These are phyloP conservation scores for Eupithecia abbreviata DNA, from an alignment of 2,888 invertebrate species.

Conservation along the genomic window DNA sequence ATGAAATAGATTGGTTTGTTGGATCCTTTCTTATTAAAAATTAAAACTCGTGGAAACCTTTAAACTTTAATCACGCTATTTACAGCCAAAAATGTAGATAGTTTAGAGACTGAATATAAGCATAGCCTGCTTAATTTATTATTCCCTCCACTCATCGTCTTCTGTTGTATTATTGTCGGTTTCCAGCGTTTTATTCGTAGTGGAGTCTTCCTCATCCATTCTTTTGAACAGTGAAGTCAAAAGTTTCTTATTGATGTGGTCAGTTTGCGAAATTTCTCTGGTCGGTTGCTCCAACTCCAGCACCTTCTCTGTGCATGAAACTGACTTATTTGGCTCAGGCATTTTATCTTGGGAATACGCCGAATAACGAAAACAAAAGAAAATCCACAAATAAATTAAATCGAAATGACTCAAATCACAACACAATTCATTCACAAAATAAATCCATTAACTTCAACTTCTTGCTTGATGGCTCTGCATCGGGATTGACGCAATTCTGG, in stretches of 20 bases:
- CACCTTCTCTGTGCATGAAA: conserved; percentile 48
- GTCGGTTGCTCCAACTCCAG: conserved; percentile 57
- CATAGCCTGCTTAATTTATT: conserved; percentile 22
- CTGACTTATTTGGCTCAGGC: conserved; percentile 68
- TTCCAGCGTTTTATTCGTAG: conserved; percentile 65
- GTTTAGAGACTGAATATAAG: not conserved
- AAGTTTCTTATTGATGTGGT: conserved; percentile 86
- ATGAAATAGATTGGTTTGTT: not conserved
- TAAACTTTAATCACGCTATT: conserved; percentile 15
- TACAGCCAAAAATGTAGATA: not conserved
- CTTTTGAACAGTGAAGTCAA: conserved; percentile 85
- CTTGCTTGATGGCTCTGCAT: no score
- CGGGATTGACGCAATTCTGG: no score
- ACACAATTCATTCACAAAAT: no score
- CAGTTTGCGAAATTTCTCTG: conserved; percentile 85
- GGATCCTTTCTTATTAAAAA: not conserved
- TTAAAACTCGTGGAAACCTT: not conserved
- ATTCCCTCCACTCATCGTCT: conserved; percentile 74
- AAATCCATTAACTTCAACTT: no score
- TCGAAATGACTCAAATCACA: not conserved
- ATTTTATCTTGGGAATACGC: conserved; percentile 45
- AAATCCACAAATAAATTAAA: not conserved
- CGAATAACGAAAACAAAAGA: conserved; percentile 48
- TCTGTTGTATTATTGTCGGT: conserved; percentile 62
- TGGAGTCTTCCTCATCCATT: conserved; percentile 79